Evolutionary conservation across 2,113 vertebrate genomes (phyloP).

Genomic region (Zapus hudsonius): DNA sequence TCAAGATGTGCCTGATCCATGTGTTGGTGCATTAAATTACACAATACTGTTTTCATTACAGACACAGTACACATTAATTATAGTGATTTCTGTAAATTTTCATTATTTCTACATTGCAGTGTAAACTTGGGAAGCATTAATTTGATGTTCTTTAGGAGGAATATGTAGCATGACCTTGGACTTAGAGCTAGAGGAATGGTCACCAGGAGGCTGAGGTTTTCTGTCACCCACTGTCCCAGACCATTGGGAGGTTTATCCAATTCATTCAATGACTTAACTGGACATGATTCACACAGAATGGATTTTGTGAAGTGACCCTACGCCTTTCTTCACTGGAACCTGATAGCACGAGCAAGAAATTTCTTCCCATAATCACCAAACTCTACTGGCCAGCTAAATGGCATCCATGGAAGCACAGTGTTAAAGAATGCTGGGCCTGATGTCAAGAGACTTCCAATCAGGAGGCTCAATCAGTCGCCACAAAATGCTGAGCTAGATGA

Average conservation of each 20-base stretch:
- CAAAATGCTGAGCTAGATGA: rapidly evolving
- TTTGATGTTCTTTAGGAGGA: neutral
- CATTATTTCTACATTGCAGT: neutral
- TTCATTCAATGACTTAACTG: no score
- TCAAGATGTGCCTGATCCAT: neutral
- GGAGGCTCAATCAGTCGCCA: neutral
- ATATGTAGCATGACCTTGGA: neutral
- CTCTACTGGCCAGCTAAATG: rapidly evolving
- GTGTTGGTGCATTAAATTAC: neutral
- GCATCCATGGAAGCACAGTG: rapidly evolving
- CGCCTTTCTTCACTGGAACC: neutral
- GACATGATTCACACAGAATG: neutral
- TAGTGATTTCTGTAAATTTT: neutral
- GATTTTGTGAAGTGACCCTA: neutral
- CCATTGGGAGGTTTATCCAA: no score
- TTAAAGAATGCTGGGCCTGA: rapidly evolving
- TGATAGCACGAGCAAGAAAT: rapidly evolving
- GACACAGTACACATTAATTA: neutral
- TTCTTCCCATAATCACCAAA: neutral
- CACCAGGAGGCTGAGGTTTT: neutral
- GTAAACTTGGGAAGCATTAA: neutral
- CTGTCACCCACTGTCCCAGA: neutral
- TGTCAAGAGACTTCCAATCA: neutral
- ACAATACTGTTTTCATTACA: neutral
- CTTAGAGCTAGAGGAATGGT: neutral